phyloP scores from a whole-genome alignment of 2,113 vertebrate genomes.

The Ursus arctos region DNA sequence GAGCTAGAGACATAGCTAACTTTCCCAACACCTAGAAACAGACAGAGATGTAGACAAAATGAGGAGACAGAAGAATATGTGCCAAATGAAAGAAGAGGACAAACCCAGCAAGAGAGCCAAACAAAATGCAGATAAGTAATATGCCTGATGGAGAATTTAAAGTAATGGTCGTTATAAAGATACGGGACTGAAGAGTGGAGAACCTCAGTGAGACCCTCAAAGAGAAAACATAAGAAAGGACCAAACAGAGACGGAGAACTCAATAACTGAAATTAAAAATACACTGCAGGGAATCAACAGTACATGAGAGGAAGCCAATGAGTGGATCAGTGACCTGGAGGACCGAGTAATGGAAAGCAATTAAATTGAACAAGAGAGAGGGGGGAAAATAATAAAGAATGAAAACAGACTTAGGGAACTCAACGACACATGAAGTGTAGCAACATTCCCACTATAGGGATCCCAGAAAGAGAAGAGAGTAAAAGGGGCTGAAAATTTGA shows the following conservation, averaged over 20 bases:
- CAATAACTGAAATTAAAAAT: not conserved
- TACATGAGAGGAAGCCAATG: not conserved
- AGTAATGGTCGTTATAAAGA: not conserved
- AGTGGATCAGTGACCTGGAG: not conserved
- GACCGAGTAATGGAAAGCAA: not conserved
- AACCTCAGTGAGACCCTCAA: not conserved
- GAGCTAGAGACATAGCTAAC: not conserved
- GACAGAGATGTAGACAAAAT: not conserved
- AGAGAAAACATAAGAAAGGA: not conserved
- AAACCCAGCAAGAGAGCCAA: not conserved
- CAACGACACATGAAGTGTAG: not conserved
- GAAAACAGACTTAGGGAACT: not conserved
- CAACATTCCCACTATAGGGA: not conserved
- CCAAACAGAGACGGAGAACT: not conserved
- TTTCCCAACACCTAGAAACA: not conserved
- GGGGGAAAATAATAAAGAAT: not conserved
- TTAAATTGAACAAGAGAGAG: not conserved
- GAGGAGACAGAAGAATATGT: not conserved
- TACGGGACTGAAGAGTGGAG: not conserved
- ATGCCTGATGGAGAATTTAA: not conserved
- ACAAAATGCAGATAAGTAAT: not conserved
- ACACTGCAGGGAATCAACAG: not conserved
- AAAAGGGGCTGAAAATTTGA: not conserved
- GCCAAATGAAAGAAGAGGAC: not conserved
- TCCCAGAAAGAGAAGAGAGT: not conserved